These are phyloP conservation scores for Okamejei kenojei DNA, from an alignment of 2,797 vertebrate species.

Conservation along the genomic window DNA sequence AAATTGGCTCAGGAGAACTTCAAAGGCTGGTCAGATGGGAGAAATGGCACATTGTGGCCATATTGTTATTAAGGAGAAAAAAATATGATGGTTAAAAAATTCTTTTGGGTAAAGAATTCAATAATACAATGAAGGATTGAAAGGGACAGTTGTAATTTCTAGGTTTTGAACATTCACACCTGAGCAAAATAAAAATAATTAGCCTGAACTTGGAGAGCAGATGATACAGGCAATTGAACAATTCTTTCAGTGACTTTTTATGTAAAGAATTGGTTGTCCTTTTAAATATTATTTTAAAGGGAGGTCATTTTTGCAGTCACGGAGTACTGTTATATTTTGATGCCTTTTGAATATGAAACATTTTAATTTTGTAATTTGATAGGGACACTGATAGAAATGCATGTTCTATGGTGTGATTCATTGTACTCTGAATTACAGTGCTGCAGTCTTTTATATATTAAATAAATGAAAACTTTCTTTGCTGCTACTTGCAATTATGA, in stretches of 20 bases:
- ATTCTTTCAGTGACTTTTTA: neutral
- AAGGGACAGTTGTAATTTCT: neutral
- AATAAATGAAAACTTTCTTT: slow-evolving; percentile 4
- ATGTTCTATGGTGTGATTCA: slow-evolving; percentile 17
- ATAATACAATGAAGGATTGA: too few species aligned
- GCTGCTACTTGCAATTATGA: neutral
- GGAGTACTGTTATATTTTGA: slow-evolving; percentile 7
- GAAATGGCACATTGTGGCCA: neutral
- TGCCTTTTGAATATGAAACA: slow-evolving; percentile 33
- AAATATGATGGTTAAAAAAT: neutral
- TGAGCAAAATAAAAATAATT: too few species aligned
- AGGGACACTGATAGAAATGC: slow-evolving; percentile 17
- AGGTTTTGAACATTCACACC: neutral
- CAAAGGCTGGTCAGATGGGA: neutral
- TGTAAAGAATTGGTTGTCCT: neutral
- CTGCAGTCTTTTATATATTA: slow-evolving; percentile 22
- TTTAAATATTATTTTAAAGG: slow-evolving; percentile 9
- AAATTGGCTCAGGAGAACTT: neutral
- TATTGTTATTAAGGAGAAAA: neutral
- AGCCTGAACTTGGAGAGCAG: neutral
- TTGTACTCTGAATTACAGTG: slow-evolving; percentile 25
- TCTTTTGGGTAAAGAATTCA: neutral
- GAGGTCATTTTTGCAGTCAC: slow-evolving; percentile 21
- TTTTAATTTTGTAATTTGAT: slow-evolving; percentile 38
- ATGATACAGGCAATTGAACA: neutral